A percentile compares a stretch with the other conserved stretches of the same genome.
These are phyloP conservation scores for Parazoanthus swiftii DNA, from an alignment of 92 coral and sea anemone species.

Conservation along the genomic window DNA sequence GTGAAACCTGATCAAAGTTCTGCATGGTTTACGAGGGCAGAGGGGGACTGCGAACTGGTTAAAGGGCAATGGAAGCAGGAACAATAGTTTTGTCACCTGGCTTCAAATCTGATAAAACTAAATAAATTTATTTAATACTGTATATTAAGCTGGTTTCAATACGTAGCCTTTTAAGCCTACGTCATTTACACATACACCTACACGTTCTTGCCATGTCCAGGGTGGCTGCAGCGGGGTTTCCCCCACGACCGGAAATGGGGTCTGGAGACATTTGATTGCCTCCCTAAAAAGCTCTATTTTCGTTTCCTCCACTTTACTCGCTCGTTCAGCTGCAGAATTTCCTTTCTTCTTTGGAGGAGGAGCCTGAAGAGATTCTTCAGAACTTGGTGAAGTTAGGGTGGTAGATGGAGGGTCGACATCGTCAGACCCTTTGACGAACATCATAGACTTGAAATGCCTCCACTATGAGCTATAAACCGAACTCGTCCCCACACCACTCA, in stretches of 20 bases:
- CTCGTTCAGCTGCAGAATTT: slow-evolving; percentile 15
- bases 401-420: slow-evolving; percentile 28
- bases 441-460: slow-evolving; percentile 36
- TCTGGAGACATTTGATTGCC: slow-evolving; percentile 48
- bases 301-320: slow-evolving; percentile 41
- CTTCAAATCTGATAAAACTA: too few species aligned
- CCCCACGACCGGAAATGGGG: slow-evolving; percentile 39
- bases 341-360: slow-evolving; percentile 7
- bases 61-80: too few species aligned
- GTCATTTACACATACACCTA: too few species aligned
- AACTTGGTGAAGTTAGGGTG: slow-evolving; percentile 2
- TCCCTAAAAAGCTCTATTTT: slow-evolving; percentile 43
- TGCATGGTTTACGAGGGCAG: too few species aligned
- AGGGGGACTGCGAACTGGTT: too few species aligned
- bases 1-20: too few species aligned
- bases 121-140: too few species aligned
- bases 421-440: slow-evolving; percentile 40
- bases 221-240: neutral
- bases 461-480: slow-evolving; percentile 39
- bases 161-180: too few species aligned
- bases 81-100: too few species aligned
- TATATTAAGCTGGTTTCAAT: too few species aligned
- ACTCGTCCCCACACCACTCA: slow-evolving; percentile 27
- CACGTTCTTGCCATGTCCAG: neutral
- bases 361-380: neutral